phyloP scores from a whole-genome alignment of 2,888 invertebrate genomes.

The Mimumesa dahlbomi region DNA sequence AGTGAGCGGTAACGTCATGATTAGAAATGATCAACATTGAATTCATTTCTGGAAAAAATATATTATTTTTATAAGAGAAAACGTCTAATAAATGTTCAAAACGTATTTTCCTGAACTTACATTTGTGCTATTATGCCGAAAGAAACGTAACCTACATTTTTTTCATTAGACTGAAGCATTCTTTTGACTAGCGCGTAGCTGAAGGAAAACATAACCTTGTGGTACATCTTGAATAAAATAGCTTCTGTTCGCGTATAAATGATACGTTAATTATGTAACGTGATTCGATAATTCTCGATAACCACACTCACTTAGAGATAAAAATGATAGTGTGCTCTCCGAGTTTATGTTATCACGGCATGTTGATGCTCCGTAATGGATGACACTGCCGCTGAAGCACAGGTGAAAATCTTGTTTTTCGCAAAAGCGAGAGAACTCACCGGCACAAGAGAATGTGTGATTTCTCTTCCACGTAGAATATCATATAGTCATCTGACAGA shows the following conservation, averaged over 20 bases:
- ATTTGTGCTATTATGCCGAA: too few species aligned
- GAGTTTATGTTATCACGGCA: neutral
- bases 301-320: slow-evolving; percentile 5
- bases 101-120: too few species aligned
- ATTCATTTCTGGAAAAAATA: too few species aligned
- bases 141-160: too few species aligned
- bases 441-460: slow-evolving; percentile 83
- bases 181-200: slow-evolving; percentile 10
- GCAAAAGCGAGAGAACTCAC: slow-evolving; percentile 93
- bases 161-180: neutral
- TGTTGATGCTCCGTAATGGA: slow-evolving; percentile 36
- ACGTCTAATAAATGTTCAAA: too few species aligned
- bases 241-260: neutral
- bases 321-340: slow-evolving; percentile 16
- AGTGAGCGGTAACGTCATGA: neutral
- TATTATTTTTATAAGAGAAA: too few species aligned
- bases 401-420: slow-evolving; percentile 90
- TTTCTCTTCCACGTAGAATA: slow-evolving; percentile 82
- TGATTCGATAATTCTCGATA: slow-evolving; percentile 8
- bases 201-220: slow-evolving; percentile 44
- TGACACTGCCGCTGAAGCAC: slow-evolving; percentile 12
- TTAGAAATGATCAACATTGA: too few species aligned
- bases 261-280: slow-evolving; percentile 46
- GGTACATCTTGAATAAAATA: neutral
- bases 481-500: slow-evolving; percentile 84